Percentiles rank a stretch among this genome's conserved stretches.
phyloP scores from a whole-genome alignment of 30 jellyfish, hydroid and myxozoan genomes.

The Cassiopea andromeda region DNA sequence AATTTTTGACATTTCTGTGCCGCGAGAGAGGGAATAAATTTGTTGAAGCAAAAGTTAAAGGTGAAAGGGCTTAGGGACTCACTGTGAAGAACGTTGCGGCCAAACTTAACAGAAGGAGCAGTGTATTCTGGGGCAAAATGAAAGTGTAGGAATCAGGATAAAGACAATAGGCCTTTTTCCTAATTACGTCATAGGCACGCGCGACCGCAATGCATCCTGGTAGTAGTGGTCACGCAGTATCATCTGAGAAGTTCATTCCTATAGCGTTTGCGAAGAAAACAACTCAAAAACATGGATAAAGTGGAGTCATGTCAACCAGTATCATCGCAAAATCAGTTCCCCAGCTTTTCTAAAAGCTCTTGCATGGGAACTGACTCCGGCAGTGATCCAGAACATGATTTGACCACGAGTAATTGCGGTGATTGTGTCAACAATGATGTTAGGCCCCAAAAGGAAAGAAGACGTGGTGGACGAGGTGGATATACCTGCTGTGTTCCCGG shows the following conservation, averaged over 20 bases:
- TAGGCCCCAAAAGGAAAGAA: background rate
- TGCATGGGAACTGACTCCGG: background rate
- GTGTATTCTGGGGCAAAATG: no score
- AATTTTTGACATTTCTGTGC: no score
- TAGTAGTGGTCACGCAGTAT: conserved; percentile 3
- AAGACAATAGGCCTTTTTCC: conserved; percentile 10
- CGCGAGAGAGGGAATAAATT: no score
- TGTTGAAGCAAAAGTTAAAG: no score
- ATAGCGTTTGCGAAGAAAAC: background rate
- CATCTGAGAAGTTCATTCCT: background rate
- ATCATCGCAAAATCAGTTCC: background rate
- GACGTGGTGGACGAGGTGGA: conserved; percentile 17
- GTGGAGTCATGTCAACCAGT: background rate
- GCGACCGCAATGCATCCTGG: conserved; percentile 9
- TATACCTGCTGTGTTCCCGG: conserved; percentile 30
- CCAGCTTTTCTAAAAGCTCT: conserved; percentile 12
- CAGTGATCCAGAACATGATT: background rate
- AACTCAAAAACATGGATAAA: background rate
- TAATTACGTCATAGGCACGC: conserved; percentile 9
- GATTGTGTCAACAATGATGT: background rate
- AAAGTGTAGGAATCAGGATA: no score
- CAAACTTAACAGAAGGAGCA: no score
- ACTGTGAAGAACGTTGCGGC: no score
- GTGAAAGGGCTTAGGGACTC: no score
- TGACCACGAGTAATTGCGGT: background rate